Conservation (phyloP, 37 sponge, comb jelly and placozoan species). For the Tethya wilhelma region DNA sequence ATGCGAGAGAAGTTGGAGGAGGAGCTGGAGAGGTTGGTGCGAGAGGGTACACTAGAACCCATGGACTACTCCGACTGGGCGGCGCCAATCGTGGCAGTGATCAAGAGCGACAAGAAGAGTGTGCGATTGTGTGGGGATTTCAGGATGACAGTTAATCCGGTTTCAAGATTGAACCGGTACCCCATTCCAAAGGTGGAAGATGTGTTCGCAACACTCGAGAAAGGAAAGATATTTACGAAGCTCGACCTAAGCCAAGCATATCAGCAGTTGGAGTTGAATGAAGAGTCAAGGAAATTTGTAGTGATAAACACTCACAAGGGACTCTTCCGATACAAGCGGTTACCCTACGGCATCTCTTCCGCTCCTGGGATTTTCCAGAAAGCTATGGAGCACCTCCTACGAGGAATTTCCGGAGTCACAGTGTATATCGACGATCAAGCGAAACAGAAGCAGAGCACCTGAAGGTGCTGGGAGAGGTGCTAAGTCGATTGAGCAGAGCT, state of each 20-base stretch:
- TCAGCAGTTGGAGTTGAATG: neutral
- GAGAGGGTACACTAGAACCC: constrained; percentile 28
- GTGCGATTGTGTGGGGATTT: no score
- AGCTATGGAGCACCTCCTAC: no score
- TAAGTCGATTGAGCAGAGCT: neutral
- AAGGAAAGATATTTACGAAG: constrained; percentile 44
- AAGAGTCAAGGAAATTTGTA: neutral
- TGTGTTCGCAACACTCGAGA: constrained; percentile 16
- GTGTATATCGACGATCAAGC: neutral
- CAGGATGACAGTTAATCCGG: constrained; percentile 38
- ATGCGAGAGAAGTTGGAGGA: constrained; percentile 22
- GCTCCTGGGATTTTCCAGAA: neutral
- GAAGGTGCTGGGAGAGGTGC: neutral
- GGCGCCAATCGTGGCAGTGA: constrained; percentile 60
- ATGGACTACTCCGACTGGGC: constrained; percentile 69
- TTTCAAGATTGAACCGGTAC: constrained; percentile 15
- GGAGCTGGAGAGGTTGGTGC: constrained; percentile 22
- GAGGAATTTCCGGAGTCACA: no score
- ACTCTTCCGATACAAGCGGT: neutral
- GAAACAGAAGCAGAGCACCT: neutral
- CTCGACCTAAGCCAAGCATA: constrained; percentile 20
- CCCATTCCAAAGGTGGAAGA: no score
- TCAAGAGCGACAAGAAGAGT: constrained; percentile 29
- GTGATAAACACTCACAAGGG: neutral
- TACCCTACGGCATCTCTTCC: neutral